These are phyloP conservation scores for Gambelia wislizenii DNA, from an alignment of 2,797 vertebrate species.

Conservation along the genomic window DNA sequence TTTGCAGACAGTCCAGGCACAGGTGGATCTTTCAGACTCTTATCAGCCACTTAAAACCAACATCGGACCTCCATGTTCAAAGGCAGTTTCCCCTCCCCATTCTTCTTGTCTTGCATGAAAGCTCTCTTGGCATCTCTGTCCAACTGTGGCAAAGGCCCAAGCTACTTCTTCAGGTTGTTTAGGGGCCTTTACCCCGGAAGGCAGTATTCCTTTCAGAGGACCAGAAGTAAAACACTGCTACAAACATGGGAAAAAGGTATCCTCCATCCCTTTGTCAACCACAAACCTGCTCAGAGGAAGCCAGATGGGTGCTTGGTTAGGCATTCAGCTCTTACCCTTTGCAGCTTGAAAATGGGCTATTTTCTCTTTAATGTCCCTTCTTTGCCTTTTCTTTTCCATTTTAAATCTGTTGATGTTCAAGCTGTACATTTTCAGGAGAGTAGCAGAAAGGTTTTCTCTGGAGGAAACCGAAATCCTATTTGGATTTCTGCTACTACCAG, in stretches of 20 bases:
- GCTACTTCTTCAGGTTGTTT: too few relatives aligned
- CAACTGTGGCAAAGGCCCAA: too few relatives aligned
- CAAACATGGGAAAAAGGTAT: accelerated
- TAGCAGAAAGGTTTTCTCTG: background rate
- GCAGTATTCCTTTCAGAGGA: background rate
- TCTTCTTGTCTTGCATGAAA: background rate
- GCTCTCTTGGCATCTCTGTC: background rate
- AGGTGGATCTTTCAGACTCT: background rate
- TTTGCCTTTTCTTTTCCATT: background rate
- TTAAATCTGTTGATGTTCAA: background rate
- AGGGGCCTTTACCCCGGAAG: background rate
- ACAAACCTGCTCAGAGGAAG: background rate
- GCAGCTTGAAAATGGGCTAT: background rate
- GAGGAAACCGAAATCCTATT: too few relatives aligned
- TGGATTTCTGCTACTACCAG: background rate
- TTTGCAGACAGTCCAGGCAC: background rate
- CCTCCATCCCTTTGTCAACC: background rate
- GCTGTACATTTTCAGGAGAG: background rate
- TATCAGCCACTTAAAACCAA: background rate
- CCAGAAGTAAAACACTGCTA: background rate
- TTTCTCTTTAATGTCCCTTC: background rate
- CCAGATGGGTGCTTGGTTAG: background rate
- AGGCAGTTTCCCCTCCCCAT: background rate
- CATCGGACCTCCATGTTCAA: too few relatives aligned
- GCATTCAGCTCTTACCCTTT: background rate